Conservation (phyloP, 2,113 vertebrate species). For the Engraulis encrasicolus region DNA sequence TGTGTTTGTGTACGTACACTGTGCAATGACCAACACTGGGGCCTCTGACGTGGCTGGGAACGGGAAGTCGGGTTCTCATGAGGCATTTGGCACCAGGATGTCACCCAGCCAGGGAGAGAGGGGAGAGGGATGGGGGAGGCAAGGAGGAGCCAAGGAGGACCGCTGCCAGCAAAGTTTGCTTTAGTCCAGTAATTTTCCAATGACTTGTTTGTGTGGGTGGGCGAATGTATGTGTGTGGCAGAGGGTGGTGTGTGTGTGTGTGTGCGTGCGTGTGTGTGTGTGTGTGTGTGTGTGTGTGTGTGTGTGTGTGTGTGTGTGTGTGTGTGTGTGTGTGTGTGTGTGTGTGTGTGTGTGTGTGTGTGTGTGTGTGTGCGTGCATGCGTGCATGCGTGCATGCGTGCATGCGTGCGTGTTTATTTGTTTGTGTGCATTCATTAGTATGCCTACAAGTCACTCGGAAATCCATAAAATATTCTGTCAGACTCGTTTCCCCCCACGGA, state of each 20-base stretch:
- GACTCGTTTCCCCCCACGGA: neutral
- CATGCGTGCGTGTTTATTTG: too few relatives aligned
- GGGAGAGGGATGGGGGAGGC: neutral
- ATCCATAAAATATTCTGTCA: constrained; percentile 6
- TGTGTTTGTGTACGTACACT: neutral
- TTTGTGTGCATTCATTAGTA: neutral
- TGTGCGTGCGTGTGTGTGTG: too few relatives aligned
- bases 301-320: neutral
- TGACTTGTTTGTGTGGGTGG: neutral
- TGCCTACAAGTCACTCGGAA: neutral
- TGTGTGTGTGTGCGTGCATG: neutral
- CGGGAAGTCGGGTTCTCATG: constrained; percentile 62
- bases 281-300: neutral
- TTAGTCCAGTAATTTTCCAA: neutral
- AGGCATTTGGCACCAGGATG: constrained; percentile 55
- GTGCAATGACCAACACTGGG: neutral
- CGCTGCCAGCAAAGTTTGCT: neutral
- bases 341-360: neutral
- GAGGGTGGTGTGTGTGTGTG: too few relatives aligned
- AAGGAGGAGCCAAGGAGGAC: too few relatives aligned
- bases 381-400: too few relatives aligned
- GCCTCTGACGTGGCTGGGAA: constrained; percentile 15
- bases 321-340: neutral
- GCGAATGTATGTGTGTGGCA: too few relatives aligned
- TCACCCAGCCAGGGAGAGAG: constrained; percentile 1